Base-by-base conservation (phyloP, 2,113 vertebrate species). In the Piaya cayana region DNA sequence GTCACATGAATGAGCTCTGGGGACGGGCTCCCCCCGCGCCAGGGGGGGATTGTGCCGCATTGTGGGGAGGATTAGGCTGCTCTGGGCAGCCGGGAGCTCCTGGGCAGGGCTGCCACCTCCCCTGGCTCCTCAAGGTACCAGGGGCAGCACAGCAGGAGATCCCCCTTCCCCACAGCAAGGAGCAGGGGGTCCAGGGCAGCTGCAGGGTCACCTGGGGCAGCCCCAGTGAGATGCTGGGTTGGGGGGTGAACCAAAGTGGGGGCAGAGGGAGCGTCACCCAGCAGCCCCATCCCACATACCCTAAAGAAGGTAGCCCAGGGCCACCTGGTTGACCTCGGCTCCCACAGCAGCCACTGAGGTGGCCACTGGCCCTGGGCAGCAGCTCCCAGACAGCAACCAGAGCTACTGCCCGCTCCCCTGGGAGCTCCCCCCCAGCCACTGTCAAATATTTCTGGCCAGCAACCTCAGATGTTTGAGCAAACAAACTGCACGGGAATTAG, bases 1-100 rank as follows among this genome's bases (percentile, higher is more conserved):
- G 92, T 97, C 97, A 90, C 96, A 83, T 94, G 98, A 95, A 88
- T 87, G 65, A 92, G 97, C 97, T 97, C 93, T 56, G 62, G 3
- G 12, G 84, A 83, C 2, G 9, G 65, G 76, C 95, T 89, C 76
- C 60, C 77, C 53, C 65, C 77, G 14, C 64, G 15, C 91, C 70
- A 52, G 39, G 85, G 75, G 53, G 9, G 82, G 94, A 97, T 96
- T 95, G 96, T 63, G 88, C 75, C 8, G 36, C 45, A 37, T 96
- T 96, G 94, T 67, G 59, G 83, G 90, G 62, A 96, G 95, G 96
- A 96, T 97, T 96, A 98, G 94, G 50, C 83, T 1, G 2, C 8
- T 93, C 49, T 4, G 0, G 23, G n/a, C 62, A 65, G 52, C n/a
- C 5, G 3, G 36, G 52, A 83, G 86, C 6, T 0, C 10, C 84